phyloP scores from a whole-genome alignment of 2,888 invertebrate species.

The Embidobia sp. region DNA sequence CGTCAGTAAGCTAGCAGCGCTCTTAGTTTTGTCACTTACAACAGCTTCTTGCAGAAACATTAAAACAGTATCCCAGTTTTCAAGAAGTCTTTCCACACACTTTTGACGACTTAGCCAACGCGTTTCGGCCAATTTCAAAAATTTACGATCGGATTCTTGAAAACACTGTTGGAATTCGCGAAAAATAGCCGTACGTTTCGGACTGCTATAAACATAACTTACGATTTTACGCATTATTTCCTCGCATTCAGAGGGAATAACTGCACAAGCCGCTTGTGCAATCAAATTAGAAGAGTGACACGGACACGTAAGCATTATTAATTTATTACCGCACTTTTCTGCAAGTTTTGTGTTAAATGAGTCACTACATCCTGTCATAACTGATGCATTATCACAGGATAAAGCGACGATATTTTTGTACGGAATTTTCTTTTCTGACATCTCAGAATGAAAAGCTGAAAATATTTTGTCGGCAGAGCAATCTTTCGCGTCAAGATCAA shows the following conservation, averaged over 20 bases:
- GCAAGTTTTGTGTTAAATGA: constrained; percentile 10
- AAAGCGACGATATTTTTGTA: neutral
- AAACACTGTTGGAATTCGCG: constrained; percentile 7
- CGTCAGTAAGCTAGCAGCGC: neutral
- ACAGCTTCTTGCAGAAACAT: constrained; percentile 4
- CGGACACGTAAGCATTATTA: constrained; percentile 38
- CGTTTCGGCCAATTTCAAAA: constrained; percentile 37
- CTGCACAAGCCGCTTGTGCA: constrained; percentile 38
- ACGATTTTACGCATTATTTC: constrained; percentile 17
- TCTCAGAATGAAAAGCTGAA: neutral
- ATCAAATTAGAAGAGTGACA: constrained; percentile 6
- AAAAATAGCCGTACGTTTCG: neutral
- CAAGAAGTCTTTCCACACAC: constrained; percentile 17
- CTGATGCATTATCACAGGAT: constrained; percentile 8
- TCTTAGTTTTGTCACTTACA: constrained; percentile 11
- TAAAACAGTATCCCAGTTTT: neutral
- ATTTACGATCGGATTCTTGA: constrained; percentile 13
- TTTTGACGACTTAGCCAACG: constrained; percentile 47
- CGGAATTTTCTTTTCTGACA: neutral
- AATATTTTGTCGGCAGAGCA: neutral
- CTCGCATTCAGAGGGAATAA: constrained; percentile 34
- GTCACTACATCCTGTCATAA: neutral
- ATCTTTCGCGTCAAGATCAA: neutral
- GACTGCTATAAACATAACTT: constrained; percentile 24
- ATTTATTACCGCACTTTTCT: neutral